Percentiles rank a stretch among this genome's conserved stretches.
phyloP scores from a whole-genome alignment of 2,888 invertebrate genomes.

The Heliconius ethilla region DNA sequence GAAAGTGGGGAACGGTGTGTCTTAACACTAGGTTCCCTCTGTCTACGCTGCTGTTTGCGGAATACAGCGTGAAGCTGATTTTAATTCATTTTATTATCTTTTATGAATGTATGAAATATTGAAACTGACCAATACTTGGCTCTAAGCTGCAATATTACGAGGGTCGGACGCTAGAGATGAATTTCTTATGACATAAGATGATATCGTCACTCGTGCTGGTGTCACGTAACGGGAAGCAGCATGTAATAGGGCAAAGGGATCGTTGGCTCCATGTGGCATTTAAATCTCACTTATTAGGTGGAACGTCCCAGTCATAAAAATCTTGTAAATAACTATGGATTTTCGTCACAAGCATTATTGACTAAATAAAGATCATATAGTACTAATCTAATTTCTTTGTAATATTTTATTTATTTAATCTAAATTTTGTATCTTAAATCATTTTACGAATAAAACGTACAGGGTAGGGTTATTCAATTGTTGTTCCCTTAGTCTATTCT shows the following conservation, averaged over 20 bases:
- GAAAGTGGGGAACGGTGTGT: too few relatives aligned
- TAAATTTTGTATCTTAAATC: background rate
- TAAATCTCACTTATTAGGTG: background rate
- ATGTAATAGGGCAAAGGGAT: background rate
- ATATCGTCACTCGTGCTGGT: slow-evolving; percentile 1
- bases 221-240: slow-evolving; percentile 9
- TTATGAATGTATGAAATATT: slow-evolving; percentile 7
- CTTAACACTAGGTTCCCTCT: too few relatives aligned
- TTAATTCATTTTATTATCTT: background rate
- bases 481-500: background rate
- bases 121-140: background rate
- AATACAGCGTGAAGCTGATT: too few relatives aligned
- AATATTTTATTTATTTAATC: background rate
- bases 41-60: too few relatives aligned
- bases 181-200: slow-evolving; percentile 4
- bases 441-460: background rate
- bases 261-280: background rate
- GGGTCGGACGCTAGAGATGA: slow-evolving; percentile 1
- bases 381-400: too few relatives aligned
- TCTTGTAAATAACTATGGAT: slow-evolving; percentile 2
- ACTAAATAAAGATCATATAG: too few relatives aligned
- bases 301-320: background rate
- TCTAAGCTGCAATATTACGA: background rate
- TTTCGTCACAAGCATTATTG: background rate
- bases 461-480: too few relatives aligned